These are phyloP conservation scores for Erannis defoliaria DNA, from an alignment of 2,888 invertebrate species.

Conservation along the genomic window DNA sequence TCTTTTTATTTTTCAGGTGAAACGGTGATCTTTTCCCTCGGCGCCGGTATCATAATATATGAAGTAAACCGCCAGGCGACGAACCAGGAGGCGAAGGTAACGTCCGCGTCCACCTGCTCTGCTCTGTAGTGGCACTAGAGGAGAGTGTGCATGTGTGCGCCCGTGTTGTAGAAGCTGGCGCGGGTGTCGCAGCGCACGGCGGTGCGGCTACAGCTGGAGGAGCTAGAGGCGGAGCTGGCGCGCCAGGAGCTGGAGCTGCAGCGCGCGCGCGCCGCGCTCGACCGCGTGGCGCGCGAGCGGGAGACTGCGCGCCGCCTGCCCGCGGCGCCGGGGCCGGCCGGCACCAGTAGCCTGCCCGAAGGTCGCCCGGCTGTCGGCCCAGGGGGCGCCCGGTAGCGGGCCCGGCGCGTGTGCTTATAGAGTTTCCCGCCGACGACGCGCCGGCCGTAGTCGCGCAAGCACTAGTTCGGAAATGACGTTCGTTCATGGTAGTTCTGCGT, in stretches of 20 bases:
- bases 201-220: conserved; percentile 38
- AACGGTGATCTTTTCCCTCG: conserved; percentile 1
- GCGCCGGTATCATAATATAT: neutral
- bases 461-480: too few relatives aligned
- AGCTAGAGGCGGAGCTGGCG: conserved; percentile 37
- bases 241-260: conserved; percentile 19
- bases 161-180: neutral
- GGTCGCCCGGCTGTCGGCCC: too few relatives aligned
- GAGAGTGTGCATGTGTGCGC: neutral
- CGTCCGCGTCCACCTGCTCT: too few relatives aligned
- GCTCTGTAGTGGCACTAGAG: too few relatives aligned
- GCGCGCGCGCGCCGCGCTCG: neutral
- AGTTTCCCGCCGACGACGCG: too few relatives aligned
- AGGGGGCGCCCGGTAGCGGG: too few relatives aligned
- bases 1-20: neutral
- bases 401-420: too few relatives aligned
- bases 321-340: neutral
- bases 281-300: neutral
- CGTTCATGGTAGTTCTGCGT: too few relatives aligned
- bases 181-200: conserved; percentile 9
- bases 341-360: neutral
- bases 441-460: too few relatives aligned
- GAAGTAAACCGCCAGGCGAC: conserved; percentile 6
- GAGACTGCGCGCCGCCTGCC: neutral
- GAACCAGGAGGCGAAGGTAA: neutral